Evolutionary conservation across 2,888 invertebrate species (phyloP), one percentile per base, ranked within the genome.

Genomic region (Panzeria rudis): DNA sequence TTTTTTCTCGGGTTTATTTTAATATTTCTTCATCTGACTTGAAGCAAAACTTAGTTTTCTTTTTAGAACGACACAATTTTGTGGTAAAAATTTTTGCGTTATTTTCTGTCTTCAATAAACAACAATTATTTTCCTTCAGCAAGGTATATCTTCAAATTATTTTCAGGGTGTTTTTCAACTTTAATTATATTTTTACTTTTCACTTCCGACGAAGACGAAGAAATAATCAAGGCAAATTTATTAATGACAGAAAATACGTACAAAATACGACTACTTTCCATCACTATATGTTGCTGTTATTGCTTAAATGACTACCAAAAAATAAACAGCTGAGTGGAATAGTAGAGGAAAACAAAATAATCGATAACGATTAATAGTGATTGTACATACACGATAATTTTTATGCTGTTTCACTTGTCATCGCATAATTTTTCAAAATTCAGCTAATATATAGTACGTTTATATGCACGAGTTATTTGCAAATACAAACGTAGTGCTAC

Each of bases 141-240:
- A 32, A 83, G 23, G 32, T 77, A 77, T 23, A 66, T 73, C 3
- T 54, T 25, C 11, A 20, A 61, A 47, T 25, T 47, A 32, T 29
- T 17, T 77, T 69, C 23, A 32, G 50, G 56, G 72, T 75, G 54
- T 54, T 38, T 77, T 75, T 76, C 32, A 50, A 77, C 29, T 29
- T 62, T 56, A 47, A 54, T 59, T 69, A 29, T 68, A 69, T 44
- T 82, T 79, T 79, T 69, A 86, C 85, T 83, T 86, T 86, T 71
- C 75, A 86, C 85, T 83, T 86, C 85, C 83, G 83, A 83, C 47
- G 78, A 78, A 83, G 73, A 83, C 79, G 68, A 66, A 78, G 83
- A 78, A 83, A 69, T 83, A 77, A 78, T 78, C 59, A 78, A 72
- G 83, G 66, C 44, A 78, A 83, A 59, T 72, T 47, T 25, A 66